phyloP scores from a whole-genome alignment of 2,797 vertebrate species.

The Odontamblyopus lacepedii region DNA sequence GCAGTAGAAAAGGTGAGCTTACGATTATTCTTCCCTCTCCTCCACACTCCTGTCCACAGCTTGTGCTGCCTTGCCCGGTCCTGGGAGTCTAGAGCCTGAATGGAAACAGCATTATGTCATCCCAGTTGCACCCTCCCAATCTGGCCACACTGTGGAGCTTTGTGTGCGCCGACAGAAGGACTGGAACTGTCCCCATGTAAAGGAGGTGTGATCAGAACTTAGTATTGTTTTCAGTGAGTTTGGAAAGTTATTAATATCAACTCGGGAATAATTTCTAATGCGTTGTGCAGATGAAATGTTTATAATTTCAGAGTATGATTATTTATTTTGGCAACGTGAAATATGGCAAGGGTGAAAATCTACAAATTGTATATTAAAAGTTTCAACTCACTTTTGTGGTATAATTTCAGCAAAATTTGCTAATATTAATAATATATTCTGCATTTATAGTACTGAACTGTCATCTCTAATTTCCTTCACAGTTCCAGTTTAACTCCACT shows the following conservation, averaged over 20 bases:
- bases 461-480: slow-evolving; percentile 32
- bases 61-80: slow-evolving; percentile 27
- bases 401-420: background rate
- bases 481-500: slow-evolving; percentile 23
- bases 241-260: background rate
- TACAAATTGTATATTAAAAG: background rate
- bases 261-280: background rate
- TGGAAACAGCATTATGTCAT: slow-evolving; percentile 67
- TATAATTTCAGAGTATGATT: background rate
- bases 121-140: slow-evolving; percentile 51
- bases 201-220: slow-evolving; percentile 1
- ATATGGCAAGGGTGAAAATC: background rate
- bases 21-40: slow-evolving; percentile 30
- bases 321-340: background rate
- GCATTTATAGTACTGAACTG: slow-evolving; percentile 28
- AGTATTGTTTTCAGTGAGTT: background rate
- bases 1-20: background rate
- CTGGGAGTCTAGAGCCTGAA: slow-evolving; percentile 38
- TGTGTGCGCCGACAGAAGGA: slow-evolving; percentile 53
- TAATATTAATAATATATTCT: slow-evolving; percentile 1
- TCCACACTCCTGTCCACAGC: slow-evolving; percentile 25
- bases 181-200: background rate
- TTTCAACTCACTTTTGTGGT: background rate
- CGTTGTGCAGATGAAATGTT: background rate
- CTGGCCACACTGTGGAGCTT: slow-evolving; percentile 70